phyloP scores from a whole-genome alignment of 2,797 vertebrate species.

The Remorina albescens region DNA sequence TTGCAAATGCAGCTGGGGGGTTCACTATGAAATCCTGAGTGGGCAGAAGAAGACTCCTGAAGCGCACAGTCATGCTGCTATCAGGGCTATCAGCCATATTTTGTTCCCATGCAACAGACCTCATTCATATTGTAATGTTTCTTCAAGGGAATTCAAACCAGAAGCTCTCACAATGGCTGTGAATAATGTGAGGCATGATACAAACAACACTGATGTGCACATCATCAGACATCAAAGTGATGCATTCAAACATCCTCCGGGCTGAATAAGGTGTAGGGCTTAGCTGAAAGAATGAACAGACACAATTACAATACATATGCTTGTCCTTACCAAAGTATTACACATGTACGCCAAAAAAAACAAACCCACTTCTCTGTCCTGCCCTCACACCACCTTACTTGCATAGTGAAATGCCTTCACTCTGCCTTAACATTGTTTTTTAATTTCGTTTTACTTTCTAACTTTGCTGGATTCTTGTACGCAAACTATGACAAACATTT shows the following conservation, averaged over 20 bases:
- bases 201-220: slow-evolving; percentile 43
- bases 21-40: slow-evolving; percentile 18
- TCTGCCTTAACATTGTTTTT: slow-evolving; percentile 18
- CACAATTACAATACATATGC: slow-evolving; percentile 21
- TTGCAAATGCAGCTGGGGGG: neutral
- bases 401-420: slow-evolving; percentile 20
- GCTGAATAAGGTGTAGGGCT: slow-evolving; percentile 44
- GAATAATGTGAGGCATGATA: slow-evolving; percentile 59
- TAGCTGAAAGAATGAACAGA: slow-evolving; percentile 13
- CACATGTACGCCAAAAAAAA: neutral
- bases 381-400: slow-evolving; percentile 1
- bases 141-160: slow-evolving; percentile 69
- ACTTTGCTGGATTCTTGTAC: slow-evolving; percentile 2
- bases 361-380: neutral
- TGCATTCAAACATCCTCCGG: slow-evolving; percentile 40
- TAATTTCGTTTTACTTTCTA: neutral
- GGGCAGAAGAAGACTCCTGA: slow-evolving; percentile 15
- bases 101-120: slow-evolving; percentile 50
- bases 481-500: slow-evolving; percentile 2
- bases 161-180: slow-evolving; percentile 34
- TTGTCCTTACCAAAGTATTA: slow-evolving; percentile 10
- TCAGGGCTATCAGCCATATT: slow-evolving; percentile 53
- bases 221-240: slow-evolving; percentile 67
- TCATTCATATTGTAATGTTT: slow-evolving; percentile 77
- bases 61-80: slow-evolving; percentile 17